Evolutionary conservation across 2,797 vertebrate genomes (phyloP), one percentile per base, ranked within the genome.

Genomic region (Silurus lanzhouensis): DNA sequence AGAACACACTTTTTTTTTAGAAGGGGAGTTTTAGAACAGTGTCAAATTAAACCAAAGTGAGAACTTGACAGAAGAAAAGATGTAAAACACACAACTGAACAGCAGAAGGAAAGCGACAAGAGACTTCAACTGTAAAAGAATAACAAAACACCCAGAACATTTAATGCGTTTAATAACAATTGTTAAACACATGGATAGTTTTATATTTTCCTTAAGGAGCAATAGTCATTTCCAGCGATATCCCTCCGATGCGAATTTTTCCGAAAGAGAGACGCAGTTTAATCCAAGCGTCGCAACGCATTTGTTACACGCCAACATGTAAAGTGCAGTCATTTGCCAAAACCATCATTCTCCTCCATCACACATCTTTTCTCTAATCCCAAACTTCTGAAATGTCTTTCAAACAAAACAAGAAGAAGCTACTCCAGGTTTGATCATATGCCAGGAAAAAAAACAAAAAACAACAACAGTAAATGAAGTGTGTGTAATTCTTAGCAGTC

Each of bases 401-500:
- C 27, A 57, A 22, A 52, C 15, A 81, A 19, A 81, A 80, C 1
- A 27, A 44, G 3, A 57, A 17, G 2, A 19, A 75, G 27, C 64
- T 63, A 31, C 63, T 72, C 58, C 70, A 81, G 61, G 70, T 67
- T 76, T 27, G 57, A 17, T 77, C 27, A 13, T 55, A 44, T 77
- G 83, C 83, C 83, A 87, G 64, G 63, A 87, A 78, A 82, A 57
- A 77, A 46, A 86, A 70, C 77, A 48, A 67, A 63, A 68, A 13
- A 68, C 25, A 31, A 76, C 79, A 84, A 82, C 81, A 64, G 79
- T 84, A 82, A 77, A 87, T 84, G 20, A 82, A 76, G 78, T 61
- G 83, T 82, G 86, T 82, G 83, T 67, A 77, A 82, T 80, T 79
- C 71, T 72, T 67, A 79, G 76, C 75, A 87, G 76, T 61, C 38